Percentiles rank a stretch among this genome's conserved stretches.
Evolutionary conservation across 2,113 vertebrate species (phyloP).

Genomic region (Crotalus helleri): DNA sequence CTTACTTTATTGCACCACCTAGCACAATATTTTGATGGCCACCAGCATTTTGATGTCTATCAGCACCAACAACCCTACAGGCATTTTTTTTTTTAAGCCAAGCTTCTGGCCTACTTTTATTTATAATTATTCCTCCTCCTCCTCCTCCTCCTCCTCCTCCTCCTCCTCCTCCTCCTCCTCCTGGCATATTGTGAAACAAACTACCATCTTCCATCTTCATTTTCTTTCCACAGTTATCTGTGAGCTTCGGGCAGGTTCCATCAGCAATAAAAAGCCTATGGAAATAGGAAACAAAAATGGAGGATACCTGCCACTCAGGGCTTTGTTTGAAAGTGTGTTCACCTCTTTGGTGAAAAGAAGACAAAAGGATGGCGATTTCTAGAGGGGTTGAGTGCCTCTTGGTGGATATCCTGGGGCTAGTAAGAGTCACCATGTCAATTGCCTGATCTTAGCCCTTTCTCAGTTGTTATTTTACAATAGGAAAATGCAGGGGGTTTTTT

Average conservation of each 20-base stretch:
- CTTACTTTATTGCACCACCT: too few relatives aligned
- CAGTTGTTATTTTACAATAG: background rate
- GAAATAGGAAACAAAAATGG: background rate
- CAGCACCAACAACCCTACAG: too few relatives aligned
- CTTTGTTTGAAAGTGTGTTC: background rate
- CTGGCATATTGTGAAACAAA: background rate
- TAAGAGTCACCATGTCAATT: background rate
- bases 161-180: background rate
- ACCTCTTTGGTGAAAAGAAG: background rate
- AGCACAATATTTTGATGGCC: too few relatives aligned
- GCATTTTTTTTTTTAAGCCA: too few relatives aligned
- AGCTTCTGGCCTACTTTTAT: too few relatives aligned
- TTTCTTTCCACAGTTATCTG: background rate
- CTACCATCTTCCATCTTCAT: background rate
- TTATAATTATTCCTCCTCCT: too few relatives aligned
- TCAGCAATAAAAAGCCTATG: background rate
- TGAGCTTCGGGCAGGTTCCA: background rate
- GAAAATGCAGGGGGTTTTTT: background rate
- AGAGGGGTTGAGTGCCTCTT: background rate
- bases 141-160: background rate
- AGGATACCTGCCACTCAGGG: background rate
- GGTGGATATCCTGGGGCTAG: background rate
- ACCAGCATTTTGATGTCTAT: too few relatives aligned
- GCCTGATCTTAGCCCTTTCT: background rate
- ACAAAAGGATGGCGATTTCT: background rate